Evolutionary conservation across 2,888 invertebrate genomes (phyloP), one percentile per base, ranked within the genome.

Genomic region (Himalopsyche japonica): DNA sequence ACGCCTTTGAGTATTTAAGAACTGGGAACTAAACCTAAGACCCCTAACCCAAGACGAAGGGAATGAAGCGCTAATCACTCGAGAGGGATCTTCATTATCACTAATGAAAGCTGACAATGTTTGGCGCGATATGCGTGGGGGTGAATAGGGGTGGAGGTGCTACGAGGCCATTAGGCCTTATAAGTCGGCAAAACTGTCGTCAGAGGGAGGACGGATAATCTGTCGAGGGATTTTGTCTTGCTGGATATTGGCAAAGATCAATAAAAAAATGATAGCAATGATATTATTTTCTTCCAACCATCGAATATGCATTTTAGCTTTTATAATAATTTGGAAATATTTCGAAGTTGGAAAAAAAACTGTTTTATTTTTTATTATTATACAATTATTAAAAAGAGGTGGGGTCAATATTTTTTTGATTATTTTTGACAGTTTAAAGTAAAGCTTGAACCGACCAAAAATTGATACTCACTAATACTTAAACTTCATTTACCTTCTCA

Each of bases 21-120:
- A 57, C 20, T 57, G 57, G 57, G 57, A 57, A 20, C 57, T 24
- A 24, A 57, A 57, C 57, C 57, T 24, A 57, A 57, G 57, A 57
- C 57, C 57, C 57, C 57, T 57, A 57, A 57, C 57, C 57, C 57
- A 20, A 57, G 57, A 6, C 57, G 57, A 57, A 57, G 57, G 57
- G 57, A 57, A 57, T 57, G 64, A 32, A 83, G 81, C 82, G 85
- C 86, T 86, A 86, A 86, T 86, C 86, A 86, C 86, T 83, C 85
- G 77, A 84, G 79, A 84, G 84, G 84, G 85, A 86, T 86, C 85
- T 86, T 84, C 86, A 86, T 85, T 86, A 86, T 86, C 86, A 76
- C 82, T 85, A 82, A 86, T 82, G 82, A 83, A 80, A 80, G 85
- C 80, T 84, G 83, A 84, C 83, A 84, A 84, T 81, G 80, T 84